A percentile compares a stretch with the other conserved stretches of the same genome.
Conservation (phyloP, 53 echinoderm and acorn worm genomes). For the Holothuria scabra region DNA sequence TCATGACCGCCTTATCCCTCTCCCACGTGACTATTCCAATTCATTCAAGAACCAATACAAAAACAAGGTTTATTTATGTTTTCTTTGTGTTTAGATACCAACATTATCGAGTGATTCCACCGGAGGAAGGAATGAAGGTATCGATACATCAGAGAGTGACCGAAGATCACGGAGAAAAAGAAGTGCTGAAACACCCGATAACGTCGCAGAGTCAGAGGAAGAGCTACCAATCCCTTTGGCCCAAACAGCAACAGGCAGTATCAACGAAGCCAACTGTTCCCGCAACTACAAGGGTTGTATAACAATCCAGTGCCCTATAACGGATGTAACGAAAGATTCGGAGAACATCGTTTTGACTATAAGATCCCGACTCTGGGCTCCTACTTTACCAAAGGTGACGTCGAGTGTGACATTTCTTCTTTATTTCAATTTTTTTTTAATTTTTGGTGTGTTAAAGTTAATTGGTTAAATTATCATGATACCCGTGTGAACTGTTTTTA, state of each 20-base stretch:
- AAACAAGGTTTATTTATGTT: too few species aligned
- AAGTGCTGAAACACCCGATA: not conserved
- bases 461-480: too few species aligned
- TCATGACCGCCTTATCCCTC: too few species aligned
- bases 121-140: not conserved
- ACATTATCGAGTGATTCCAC: too few species aligned
- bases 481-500: too few species aligned
- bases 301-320: not conserved
- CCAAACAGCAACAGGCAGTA: not conserved
- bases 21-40: too few species aligned
- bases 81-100: too few species aligned
- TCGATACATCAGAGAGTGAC: not conserved
- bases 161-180: not conserved
- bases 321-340: not conserved
- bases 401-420: too few species aligned
- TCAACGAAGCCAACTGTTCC: constrained; percentile 5
- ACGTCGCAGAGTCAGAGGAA: not conserved
- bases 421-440: too few species aligned
- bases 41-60: too few species aligned
- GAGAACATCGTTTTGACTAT: not conserved
- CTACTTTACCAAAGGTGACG: constrained; percentile 11
- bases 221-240: not conserved
- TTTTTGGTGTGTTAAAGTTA: too few species aligned
- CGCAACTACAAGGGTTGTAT: not conserved
- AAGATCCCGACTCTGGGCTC: not conserved